phyloP scores from a whole-genome alignment of 2,113 vertebrate species.

The western clawed frog (Xenopus tropicalis) region DNA sequence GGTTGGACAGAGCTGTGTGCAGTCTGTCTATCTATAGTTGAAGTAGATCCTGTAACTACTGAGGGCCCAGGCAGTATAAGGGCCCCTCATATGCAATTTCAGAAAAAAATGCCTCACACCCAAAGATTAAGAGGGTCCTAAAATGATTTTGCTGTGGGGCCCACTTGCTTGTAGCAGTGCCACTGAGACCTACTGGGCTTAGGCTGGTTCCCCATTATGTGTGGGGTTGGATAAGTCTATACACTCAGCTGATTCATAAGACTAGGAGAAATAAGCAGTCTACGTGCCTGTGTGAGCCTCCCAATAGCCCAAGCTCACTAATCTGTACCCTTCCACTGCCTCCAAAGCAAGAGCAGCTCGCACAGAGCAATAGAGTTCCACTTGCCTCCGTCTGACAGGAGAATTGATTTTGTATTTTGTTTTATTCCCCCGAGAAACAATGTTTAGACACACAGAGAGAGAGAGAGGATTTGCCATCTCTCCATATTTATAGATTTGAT shows the following conservation, averaged over 20 bases:
- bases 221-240: no score
- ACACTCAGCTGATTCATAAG: no score
- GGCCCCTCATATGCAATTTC: no score
- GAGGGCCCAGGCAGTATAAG: no score
- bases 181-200: no score
- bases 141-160: no score
- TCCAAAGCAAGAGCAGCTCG: background rate
- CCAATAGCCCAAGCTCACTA: accelerated
- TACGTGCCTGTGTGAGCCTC: no score
- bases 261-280: no score
- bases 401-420: constrained; percentile 19
- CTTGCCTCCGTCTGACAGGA: constrained; percentile 45
- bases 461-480: background rate
- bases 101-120: no score
- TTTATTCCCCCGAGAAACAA: background rate
- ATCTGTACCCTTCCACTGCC: background rate
- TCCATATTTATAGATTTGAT: constrained; percentile 26
- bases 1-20: background rate
- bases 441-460: constrained; percentile 36
- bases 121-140: no score
- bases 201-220: no score
- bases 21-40: background rate
- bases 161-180: no score
- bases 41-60: background rate
- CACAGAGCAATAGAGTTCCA: constrained; percentile 2